Percentiles rank a stretch among this genome's conserved stretches.
These are phyloP conservation scores for Drosophila auraria DNA, from an alignment of 1,140 invertebrate genomes.

Conservation along the genomic window DNA sequence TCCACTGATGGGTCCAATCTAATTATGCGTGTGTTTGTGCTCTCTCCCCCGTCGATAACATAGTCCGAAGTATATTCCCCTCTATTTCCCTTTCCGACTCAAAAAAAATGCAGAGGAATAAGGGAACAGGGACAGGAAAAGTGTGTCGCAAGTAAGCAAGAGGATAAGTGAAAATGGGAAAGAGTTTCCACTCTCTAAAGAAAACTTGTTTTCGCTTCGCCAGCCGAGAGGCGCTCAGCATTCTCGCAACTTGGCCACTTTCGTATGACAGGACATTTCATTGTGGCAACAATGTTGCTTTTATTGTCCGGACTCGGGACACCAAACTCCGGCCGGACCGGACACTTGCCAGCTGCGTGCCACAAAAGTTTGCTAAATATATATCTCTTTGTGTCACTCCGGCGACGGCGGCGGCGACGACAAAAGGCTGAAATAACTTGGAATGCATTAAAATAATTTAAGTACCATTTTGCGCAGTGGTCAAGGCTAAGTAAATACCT, in stretches of 20 bases:
- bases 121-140: slow-evolving; percentile 20
- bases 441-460: slow-evolving; percentile 70
- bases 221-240: slow-evolving; percentile 61
- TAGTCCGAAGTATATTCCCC: slow-evolving; percentile 28
- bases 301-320: slow-evolving; percentile 49
- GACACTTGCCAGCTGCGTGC: slow-evolving; percentile 50
- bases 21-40: slow-evolving; percentile 33
- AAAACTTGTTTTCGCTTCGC: slow-evolving; percentile 65
- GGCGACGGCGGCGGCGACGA: slow-evolving; percentile 9
- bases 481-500: slow-evolving; percentile 45
- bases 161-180: slow-evolving; percentile 12
- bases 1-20: slow-evolving; percentile 29
- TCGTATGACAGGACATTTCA: slow-evolving; percentile 64
- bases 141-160: slow-evolving; percentile 21
- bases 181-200: slow-evolving; percentile 6
- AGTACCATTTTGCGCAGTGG: slow-evolving; percentile 39
- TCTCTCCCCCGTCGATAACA: slow-evolving; percentile 7
- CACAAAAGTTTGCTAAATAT: slow-evolving; percentile 63
- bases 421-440: slow-evolving; percentile 56
- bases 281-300: slow-evolving; percentile 74
- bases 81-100: slow-evolving; percentile 14
- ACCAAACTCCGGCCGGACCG: slow-evolving; percentile 43
- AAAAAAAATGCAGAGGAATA: slow-evolving; percentile 34
- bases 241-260: slow-evolving; percentile 69
- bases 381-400: slow-evolving; percentile 50